Percentiles rank a stretch among this genome's conserved stretches.
phyloP scores from a whole-genome alignment of 2,113 vertebrate genomes.

The Embiotoca jacksoni region DNA sequence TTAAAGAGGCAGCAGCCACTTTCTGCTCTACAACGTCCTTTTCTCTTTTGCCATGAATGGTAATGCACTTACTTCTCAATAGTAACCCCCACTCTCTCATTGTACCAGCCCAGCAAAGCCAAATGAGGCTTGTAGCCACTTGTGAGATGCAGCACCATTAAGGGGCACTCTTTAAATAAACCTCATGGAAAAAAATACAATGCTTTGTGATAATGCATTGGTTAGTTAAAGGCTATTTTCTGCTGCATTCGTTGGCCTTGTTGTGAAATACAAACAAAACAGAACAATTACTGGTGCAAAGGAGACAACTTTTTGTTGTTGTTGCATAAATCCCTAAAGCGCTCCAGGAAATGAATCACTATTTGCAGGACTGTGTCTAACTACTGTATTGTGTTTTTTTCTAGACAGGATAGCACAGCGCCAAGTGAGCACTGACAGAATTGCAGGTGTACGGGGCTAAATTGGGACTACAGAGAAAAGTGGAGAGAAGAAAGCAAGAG shows the following conservation, averaged over 20 bases:
- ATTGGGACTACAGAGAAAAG: conserved; percentile 49
- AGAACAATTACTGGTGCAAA: conserved; percentile 16
- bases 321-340: conserved; percentile 24
- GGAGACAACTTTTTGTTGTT: neutral
- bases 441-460: conserved; percentile 38
- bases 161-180: conserved; percentile 80
- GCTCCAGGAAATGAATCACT: conserved; percentile 30
- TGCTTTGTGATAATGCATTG: conserved; percentile 61
- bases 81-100: conserved; percentile 66
- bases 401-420: conserved; percentile 19
- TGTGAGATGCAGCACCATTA: conserved; percentile 77
- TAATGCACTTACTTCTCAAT: conserved; percentile 77
- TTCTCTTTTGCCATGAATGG: conserved; percentile 76
- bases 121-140: conserved; percentile 84
- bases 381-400: conserved; percentile 29
- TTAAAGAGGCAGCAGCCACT: conserved; percentile 82
- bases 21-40: conserved; percentile 72
- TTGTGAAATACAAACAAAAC: conserved; percentile 59
- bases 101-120: conserved; percentile 78
- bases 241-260: conserved; percentile 65
- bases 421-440: conserved; percentile 33
- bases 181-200: conserved; percentile 52
- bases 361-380: conserved; percentile 20
- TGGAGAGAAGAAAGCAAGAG: conserved; percentile 56
- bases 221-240: conserved; percentile 72